Evolutionary conservation across 2,113 vertebrate genomes (phyloP).

Genomic region (Corynorhinus townsendii): DNA sequence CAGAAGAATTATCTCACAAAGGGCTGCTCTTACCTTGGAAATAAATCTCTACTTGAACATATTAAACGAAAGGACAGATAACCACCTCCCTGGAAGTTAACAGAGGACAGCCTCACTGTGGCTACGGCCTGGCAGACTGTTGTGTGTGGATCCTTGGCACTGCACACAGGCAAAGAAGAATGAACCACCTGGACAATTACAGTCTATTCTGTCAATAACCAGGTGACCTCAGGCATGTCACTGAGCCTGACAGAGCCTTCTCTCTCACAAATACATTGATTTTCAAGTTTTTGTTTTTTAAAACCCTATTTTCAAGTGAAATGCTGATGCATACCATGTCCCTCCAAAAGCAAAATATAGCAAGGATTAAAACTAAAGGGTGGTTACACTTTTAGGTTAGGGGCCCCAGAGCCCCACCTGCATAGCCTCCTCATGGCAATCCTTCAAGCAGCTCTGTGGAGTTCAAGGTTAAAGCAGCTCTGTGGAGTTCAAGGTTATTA

Average conservation of each 20-base stretch:
- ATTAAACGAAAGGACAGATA: not conserved
- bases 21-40: not conserved
- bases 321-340: not conserved
- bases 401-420: not conserved
- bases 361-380: not conserved
- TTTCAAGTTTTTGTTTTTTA: not conserved
- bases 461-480: not conserved
- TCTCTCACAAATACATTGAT: not conserved
- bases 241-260: not conserved
- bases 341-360: not conserved
- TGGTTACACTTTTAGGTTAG: fast-evolving
- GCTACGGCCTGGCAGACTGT: not conserved
- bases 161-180: not conserved
- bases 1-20: not conserved
- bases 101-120: not conserved
- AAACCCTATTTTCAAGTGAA: not conserved
- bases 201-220: not conserved
- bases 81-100: not conserved
- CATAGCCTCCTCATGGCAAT: not conserved
- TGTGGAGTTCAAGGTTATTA: not conserved
- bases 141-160: not conserved
- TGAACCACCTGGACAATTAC: not conserved
- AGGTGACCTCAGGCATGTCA: not conserved
- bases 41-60: not conserved
- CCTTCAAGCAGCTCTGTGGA: not conserved